phyloP scores from a whole-genome alignment of 2,113 vertebrate species.

The Myotis yumanensis region DNA sequence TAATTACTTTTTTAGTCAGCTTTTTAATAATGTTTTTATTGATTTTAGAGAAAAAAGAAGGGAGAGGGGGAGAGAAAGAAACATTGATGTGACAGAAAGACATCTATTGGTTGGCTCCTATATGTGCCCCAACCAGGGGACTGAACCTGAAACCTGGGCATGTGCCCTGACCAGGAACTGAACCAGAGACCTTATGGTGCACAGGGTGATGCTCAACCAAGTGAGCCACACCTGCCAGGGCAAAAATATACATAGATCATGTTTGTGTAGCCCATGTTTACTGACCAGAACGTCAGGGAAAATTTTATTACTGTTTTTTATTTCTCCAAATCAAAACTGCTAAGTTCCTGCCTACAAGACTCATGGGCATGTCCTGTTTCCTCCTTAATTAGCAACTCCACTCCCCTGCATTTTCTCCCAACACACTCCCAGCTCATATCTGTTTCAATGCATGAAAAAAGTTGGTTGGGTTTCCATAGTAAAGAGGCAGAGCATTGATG shows the following conservation, averaged over 20 bases:
- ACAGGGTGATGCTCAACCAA: too few relatives aligned
- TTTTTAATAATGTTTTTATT: background rate
- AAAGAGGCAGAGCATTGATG: background rate
- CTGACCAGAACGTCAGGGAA: background rate
- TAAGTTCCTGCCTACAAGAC: background rate
- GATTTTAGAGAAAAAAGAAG: too few relatives aligned
- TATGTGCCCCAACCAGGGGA: too few relatives aligned
- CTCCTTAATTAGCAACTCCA: background rate
- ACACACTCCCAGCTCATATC: background rate
- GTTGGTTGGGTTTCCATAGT: background rate
- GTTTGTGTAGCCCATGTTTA: background rate
- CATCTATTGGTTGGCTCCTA: too few relatives aligned
- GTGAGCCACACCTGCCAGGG: too few relatives aligned
- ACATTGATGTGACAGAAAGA: too few relatives aligned
- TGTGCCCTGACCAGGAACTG: too few relatives aligned
- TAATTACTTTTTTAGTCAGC: background rate
- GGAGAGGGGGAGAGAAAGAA: too few relatives aligned
- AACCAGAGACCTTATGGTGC: too few relatives aligned
- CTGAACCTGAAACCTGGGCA: too few relatives aligned
- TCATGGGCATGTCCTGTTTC: background rate
- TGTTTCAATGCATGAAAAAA: background rate
- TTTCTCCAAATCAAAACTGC: background rate
- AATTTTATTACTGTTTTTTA: background rate
- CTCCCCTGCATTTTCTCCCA: background rate
- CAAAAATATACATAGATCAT: background rate